phyloP scores from a whole-genome alignment of 1,140 invertebrate genomes.

The Ceratina australensis region DNA sequence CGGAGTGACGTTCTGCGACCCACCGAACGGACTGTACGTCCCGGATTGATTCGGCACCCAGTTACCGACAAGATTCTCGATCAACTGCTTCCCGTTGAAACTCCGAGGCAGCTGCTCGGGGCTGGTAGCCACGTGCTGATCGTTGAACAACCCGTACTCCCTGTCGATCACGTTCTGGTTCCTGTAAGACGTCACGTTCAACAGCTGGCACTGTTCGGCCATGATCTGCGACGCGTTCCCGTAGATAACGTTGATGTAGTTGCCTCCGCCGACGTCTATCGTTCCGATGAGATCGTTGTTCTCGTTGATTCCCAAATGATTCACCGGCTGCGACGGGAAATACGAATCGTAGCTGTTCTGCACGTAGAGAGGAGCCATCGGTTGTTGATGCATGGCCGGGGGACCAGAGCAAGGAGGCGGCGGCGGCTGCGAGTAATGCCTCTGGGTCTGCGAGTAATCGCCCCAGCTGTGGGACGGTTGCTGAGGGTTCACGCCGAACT shows the following conservation, averaged over 20 bases:
- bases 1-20: conserved; percentile 75
- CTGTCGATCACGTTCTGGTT: conserved; percentile 72
- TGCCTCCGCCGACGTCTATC: conserved; percentile 78
- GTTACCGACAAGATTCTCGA: conserved; percentile 90
- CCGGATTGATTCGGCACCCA: conserved; percentile 89
- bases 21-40: conserved; percentile 90
- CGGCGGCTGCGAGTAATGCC: conserved; percentile 64
- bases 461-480: conserved; percentile 73
- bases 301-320: conserved; percentile 75
- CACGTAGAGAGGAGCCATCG: conserved; percentile 69
- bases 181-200: conserved; percentile 67
- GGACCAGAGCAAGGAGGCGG: conserved; percentile 59
- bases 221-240: conserved; percentile 75
- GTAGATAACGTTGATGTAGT: conserved; percentile 79
- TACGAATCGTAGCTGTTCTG: conserved; percentile 70
- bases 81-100: conserved; percentile 79
- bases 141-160: conserved; percentile 75
- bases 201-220: conserved; percentile 73
- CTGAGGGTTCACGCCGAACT: conserved; percentile 79
- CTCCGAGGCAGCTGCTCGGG: conserved; percentile 65
- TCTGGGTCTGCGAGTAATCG: conserved; percentile 69
- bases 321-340: conserved; percentile 72
- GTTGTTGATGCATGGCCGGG: conserved; percentile 63
- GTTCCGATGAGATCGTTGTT: conserved; percentile 77
- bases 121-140: conserved; percentile 66